A percentile compares a stretch with the other conserved stretches of the same genome.
These are phyloP conservation scores for Harpagifer antarcticus DNA, from an alignment of 2,797 vertebrate genomes.

Conservation along the genomic window DNA sequence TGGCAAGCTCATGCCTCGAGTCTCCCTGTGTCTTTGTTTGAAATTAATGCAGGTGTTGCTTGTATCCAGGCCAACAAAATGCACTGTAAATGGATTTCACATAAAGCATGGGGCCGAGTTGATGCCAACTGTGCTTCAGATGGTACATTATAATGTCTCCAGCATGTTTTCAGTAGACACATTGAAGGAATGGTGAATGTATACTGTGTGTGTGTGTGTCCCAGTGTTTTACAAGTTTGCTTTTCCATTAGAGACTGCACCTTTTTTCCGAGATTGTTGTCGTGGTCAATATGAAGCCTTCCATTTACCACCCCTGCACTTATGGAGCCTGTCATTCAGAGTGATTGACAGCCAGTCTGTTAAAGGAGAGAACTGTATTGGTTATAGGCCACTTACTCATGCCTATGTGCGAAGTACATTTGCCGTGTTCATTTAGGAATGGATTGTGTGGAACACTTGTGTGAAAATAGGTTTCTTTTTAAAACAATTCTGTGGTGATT, in stretches of 20 bases:
- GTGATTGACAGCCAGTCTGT: constrained; percentile 50
- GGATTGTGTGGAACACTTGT: background rate
- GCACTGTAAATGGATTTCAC: constrained; percentile 69
- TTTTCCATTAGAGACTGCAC: constrained; percentile 48
- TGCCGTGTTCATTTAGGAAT: background rate
- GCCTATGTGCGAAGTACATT: constrained; percentile 6
- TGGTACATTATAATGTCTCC: constrained; percentile 52
- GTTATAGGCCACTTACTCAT: constrained; percentile 15
- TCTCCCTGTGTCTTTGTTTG: constrained; percentile 28
- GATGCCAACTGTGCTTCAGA: constrained; percentile 43
- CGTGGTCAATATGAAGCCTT: constrained; percentile 52
- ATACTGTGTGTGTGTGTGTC: constrained; percentile 10
- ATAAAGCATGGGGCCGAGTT: constrained; percentile 34
- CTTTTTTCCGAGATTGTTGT: constrained; percentile 34
- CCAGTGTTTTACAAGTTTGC: constrained; percentile 36
- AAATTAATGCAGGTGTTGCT: constrained; percentile 64
- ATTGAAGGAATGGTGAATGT: constrained; percentile 39
- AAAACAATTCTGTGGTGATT: background rate
- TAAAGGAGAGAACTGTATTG: constrained; percentile 9
- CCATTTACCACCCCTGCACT: constrained; percentile 37
- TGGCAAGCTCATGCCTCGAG: constrained; percentile 47
- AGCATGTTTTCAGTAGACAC: constrained; percentile 46
- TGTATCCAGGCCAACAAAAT: constrained; percentile 52
- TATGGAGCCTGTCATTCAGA: constrained; percentile 53
- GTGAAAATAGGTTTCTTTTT: background rate